Evolutionary conservation across 2,797 vertebrate genomes (phyloP).

Genomic region (Danio tinwini): DNA sequence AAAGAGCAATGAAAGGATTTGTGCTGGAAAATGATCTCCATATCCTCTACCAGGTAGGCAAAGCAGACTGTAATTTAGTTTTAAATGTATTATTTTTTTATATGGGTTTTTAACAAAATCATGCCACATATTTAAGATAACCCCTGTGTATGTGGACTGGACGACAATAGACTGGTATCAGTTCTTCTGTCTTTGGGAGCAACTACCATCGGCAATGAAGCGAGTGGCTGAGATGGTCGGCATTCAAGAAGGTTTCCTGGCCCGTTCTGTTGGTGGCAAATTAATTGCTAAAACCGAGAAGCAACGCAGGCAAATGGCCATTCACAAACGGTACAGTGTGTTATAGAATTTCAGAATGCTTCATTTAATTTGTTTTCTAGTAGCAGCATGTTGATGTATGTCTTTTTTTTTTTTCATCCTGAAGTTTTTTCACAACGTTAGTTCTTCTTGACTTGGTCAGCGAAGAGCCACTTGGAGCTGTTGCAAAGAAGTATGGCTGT

Average conservation of each 20-base stretch:
- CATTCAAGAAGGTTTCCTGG: conserved; percentile 93
- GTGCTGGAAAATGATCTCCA: conserved; percentile 97
- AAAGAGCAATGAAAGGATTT: conserved; percentile 97
- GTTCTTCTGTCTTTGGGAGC: conserved; percentile 97
- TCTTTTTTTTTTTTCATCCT: background rate
- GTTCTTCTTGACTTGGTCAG: conserved; percentile 93
- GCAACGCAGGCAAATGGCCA: conserved; percentile 92
- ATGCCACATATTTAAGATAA: conserved; percentile 80
- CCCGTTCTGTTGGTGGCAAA: conserved; percentile 91
- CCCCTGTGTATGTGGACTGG: conserved; percentile 94
- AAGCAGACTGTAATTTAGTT: background rate
- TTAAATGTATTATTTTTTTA: background rate
- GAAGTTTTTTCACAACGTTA: conserved; percentile 95
- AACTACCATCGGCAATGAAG: conserved; percentile 92
- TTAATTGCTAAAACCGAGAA: conserved; percentile 90
- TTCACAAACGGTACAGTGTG: conserved; percentile 89
- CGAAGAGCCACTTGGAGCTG: conserved; percentile 87
- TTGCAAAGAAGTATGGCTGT: conserved; percentile 91
- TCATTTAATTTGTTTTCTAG: background rate
- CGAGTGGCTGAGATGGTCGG: conserved; percentile 96
- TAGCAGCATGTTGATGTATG: background rate
- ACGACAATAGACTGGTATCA: conserved; percentile 95
- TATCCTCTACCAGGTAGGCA: conserved; percentile 89
- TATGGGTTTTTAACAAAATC: background rate
- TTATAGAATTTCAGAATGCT: background rate